Evolutionary conservation across 2,888 invertebrate species (phyloP).

Genomic region (Rhynchonema sp.): DNA sequence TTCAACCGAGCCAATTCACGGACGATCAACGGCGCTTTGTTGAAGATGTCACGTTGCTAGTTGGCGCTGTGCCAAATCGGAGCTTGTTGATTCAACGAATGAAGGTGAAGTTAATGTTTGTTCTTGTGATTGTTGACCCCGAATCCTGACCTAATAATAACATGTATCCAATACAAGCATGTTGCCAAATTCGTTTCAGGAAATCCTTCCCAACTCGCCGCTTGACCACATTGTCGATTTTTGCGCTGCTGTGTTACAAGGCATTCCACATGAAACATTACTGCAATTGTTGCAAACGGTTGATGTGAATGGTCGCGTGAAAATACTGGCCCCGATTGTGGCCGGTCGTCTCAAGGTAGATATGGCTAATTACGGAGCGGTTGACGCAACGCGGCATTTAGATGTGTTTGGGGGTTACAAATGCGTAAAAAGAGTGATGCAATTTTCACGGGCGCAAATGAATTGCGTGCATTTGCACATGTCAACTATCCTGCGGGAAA

Average conservation of each 20-base stretch:
- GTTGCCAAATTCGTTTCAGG: not conserved
- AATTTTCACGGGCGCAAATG: too few species aligned
- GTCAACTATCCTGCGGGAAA: too few species aligned
- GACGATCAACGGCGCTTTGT: not conserved
- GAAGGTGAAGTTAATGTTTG: not conserved
- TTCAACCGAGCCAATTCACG: not conserved
- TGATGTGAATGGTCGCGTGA: not conserved
- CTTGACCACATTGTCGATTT: not conserved
- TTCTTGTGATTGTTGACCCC: not conserved
- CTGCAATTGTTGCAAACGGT: not conserved
- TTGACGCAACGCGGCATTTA: too few species aligned
- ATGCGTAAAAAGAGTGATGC: too few species aligned
- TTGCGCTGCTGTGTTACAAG: slow-evolving; percentile 23
- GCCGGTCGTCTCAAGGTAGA: not conserved
- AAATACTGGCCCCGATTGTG: not conserved
- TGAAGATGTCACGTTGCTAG: not conserved
- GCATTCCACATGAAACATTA: not conserved
- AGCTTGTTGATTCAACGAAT: not conserved
- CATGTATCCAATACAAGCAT: not conserved
- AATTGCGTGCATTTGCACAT: too few species aligned
- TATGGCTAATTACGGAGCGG: too few species aligned
- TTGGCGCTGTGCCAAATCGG: not conserved
- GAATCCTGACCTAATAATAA: too few species aligned
- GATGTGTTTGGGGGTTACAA: too few species aligned
- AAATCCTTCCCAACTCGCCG: not conserved